Base-by-base conservation (phyloP, 2,888 invertebrate species). In the Atrina japonica region DNA sequence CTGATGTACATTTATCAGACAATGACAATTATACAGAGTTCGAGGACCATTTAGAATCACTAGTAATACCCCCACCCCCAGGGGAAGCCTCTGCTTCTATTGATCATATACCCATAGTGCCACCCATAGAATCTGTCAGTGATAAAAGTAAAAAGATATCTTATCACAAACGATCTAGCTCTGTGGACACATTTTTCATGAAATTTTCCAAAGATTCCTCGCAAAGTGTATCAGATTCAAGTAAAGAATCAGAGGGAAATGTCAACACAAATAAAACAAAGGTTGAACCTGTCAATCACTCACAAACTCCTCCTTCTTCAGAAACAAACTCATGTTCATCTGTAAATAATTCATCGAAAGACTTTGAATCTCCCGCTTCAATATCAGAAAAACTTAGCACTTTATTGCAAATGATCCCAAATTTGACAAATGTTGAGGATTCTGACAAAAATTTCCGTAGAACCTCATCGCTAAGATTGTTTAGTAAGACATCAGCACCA, bases 51-150 rank as follows among this genome's bases (percentile, higher is more conserved):
- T 79, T 83, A 30, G 76, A 84, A 11, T 81, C 84, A 9, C 76
- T 86, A 52, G 83, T 88, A 27, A 87, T 88, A 43, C 87, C 85
- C n/a, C 88, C 88, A 21, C 87, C 87, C 2, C 76, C 83, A 0
- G 72, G 67, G 18, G 78, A 77, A 7, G 73, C 80, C 43, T 78
- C 78, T 6, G 67, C 77, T 11, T 67, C 69, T 40, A 52, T 78
- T 7, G 81, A 83, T 6, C 79, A 83, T 9, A 81, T 85, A 60
- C 67, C 76, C 9, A 83, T 85, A 30, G 86, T 86, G 25, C 86
- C 86, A 6, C 85, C 86, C 11, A 77, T 85, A 16, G 73, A 74
- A 18, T 69, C 70, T 9, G 53, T 52, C 47, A 41, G 40, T 30
- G 45, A 49, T 0, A 64, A 52, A 18, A 76, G 73, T 18, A 79